phyloP scores from a whole-genome alignment of 2,888 invertebrate genomes.

The Ichneumon xanthorius region DNA sequence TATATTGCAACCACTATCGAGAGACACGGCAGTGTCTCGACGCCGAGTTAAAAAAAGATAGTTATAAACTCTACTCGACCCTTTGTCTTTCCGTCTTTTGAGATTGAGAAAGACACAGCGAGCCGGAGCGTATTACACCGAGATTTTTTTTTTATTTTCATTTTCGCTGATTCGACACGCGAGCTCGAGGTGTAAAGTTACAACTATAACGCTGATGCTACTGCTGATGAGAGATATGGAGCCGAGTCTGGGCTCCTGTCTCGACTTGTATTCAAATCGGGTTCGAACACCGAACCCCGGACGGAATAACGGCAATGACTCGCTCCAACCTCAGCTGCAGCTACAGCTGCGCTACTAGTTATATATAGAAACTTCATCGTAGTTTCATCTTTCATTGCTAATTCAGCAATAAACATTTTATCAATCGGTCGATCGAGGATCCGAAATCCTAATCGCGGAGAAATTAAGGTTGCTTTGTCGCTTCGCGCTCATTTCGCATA shows the following conservation, averaged over 20 bases:
- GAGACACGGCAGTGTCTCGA: slow-evolving; percentile 16
- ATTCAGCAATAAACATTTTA: not conserved
- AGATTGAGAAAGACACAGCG: not conserved
- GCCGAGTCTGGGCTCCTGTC: slow-evolving; percentile 44
- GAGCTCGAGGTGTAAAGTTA: slow-evolving; percentile 55
- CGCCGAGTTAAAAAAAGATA: not conserved
- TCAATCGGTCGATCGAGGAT: slow-evolving; percentile 8
- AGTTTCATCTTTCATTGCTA: not conserved
- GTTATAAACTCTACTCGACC: slow-evolving; percentile 10
- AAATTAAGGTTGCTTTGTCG: not conserved
- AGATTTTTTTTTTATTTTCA: slow-evolving; percentile 25
- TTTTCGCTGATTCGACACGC: slow-evolving; percentile 60
- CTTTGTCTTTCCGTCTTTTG: slow-evolving; percentile 39
- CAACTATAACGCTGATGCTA: slow-evolving; percentile 47
- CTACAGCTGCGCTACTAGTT: slow-evolving; percentile 4
- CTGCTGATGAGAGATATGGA: slow-evolving; percentile 40
- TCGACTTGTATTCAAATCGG: slow-evolving; percentile 24
- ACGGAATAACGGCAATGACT: slow-evolving; percentile 25
- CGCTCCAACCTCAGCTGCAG: not conserved
- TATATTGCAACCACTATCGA: not conserved
- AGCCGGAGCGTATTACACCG: slow-evolving; percentile 25
- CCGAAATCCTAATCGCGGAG: not conserved
- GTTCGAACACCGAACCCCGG: slow-evolving; percentile 45
- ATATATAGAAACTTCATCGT: not conserved
- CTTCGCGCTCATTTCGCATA: too few relatives aligned